Conservation (phyloP, 2,797 vertebrate genomes). For the Chrysolophus pictus region DNA sequence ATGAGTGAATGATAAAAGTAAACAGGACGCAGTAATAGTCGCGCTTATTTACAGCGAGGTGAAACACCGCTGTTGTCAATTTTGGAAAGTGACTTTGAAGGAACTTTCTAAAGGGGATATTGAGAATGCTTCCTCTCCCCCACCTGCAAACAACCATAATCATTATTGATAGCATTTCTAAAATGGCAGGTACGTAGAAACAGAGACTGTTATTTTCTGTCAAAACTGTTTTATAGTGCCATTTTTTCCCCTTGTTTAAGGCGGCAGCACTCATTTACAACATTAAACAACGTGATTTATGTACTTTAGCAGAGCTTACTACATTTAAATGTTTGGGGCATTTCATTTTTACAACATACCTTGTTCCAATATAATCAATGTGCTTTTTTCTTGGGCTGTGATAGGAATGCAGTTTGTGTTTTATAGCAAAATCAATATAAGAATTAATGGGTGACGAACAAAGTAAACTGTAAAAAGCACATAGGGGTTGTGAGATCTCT, state of each 20-base stretch:
- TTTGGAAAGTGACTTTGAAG: slow-evolving; percentile 82
- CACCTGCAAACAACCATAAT: slow-evolving; percentile 71
- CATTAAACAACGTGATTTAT: slow-evolving; percentile 81
- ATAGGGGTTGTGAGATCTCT: slow-evolving; percentile 33
- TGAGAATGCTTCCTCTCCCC: slow-evolving; percentile 46
- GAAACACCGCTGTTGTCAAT: slow-evolving; percentile 35
- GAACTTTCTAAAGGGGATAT: slow-evolving; percentile 76
- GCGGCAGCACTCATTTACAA: slow-evolving; percentile 74
- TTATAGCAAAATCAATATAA: slow-evolving; percentile 83
- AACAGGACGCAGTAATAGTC: slow-evolving; percentile 76
- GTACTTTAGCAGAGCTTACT: slow-evolving; percentile 75
- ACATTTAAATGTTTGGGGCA: slow-evolving; percentile 80
- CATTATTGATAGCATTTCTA: slow-evolving; percentile 77
- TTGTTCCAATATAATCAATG: slow-evolving; percentile 82
- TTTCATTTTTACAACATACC: slow-evolving; percentile 79
- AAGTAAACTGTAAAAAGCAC: slow-evolving; percentile 70
- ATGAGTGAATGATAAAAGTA: slow-evolving; percentile 78
- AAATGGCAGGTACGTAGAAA: slow-evolving; percentile 67
- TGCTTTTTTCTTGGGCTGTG: slow-evolving; percentile 63
- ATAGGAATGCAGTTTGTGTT: slow-evolving; percentile 71
- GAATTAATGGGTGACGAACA: slow-evolving; percentile 79
- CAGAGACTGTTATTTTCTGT: slow-evolving; percentile 69
- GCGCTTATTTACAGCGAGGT: slow-evolving; percentile 75
- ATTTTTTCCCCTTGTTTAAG: slow-evolving; percentile 80
- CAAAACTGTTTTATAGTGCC: slow-evolving; percentile 75